Evolutionary conservation across 1,140 invertebrate genomes (phyloP).

Genomic region (Aplysia californica): DNA sequence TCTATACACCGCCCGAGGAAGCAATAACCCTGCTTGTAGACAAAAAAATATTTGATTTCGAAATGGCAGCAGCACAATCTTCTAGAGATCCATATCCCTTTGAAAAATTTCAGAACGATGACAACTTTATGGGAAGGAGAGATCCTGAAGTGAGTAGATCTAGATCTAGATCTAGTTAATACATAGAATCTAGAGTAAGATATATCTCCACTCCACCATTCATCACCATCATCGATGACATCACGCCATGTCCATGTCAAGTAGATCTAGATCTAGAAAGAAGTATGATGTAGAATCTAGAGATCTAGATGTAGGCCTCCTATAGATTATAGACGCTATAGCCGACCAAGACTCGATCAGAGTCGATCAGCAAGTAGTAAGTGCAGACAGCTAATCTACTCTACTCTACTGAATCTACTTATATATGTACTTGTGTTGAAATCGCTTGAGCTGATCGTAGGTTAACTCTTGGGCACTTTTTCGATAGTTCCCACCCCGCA

Average conservation of each 20-base stretch:
- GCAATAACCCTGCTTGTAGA: neutral
- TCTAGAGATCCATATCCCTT: conserved; percentile 63
- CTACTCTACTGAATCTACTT: no score
- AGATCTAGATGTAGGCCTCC: no score
- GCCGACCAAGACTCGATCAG: neutral
- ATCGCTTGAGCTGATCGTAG: no score
- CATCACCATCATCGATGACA: neutral
- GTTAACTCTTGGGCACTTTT: no score
- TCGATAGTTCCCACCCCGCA: no score
- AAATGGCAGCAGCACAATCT: conserved; percentile 30
- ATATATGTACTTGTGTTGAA: no score
- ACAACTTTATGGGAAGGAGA: conserved; percentile 52
- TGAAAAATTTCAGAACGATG: conserved; percentile 61
- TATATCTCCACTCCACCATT: neutral
- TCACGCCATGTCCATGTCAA: no score
- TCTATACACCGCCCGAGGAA: neutral
- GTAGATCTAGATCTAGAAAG: no score
- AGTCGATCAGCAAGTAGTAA: no score
- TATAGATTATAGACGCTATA: neutral
- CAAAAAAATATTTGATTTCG: neutral
- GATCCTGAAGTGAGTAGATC: conserved; percentile 40
- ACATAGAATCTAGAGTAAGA: neutral
- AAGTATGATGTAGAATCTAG: no score
- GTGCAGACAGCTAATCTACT: no score
- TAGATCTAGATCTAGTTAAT: neutral